Evolutionary conservation across 1,140 invertebrate genomes (phyloP).

Genomic region (Geopemphigus sp.): DNA sequence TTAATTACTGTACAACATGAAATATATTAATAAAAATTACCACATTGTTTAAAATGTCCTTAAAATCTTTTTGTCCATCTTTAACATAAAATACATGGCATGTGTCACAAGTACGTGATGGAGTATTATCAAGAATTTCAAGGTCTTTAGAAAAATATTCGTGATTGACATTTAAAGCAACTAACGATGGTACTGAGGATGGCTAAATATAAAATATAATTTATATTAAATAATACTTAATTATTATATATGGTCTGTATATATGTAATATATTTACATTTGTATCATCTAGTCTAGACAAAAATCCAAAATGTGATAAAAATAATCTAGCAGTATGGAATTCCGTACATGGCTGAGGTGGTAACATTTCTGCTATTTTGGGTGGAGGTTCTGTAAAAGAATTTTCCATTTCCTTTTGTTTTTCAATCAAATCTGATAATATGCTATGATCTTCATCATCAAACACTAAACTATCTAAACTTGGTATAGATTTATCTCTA

Average conservation of each 20-base stretch:
- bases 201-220: neutral
- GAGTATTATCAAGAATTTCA: slow-evolving; percentile 75
- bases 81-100: slow-evolving; percentile 94
- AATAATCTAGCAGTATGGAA: slow-evolving; percentile 93
- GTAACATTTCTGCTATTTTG: slow-evolving; percentile 65
- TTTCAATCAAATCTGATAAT: slow-evolving; percentile 62
- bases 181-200: slow-evolving; percentile 59
- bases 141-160: slow-evolving; percentile 71
- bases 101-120: slow-evolving; percentile 84
- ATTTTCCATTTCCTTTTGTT: slow-evolving; percentile 59
- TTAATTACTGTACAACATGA: neutral
- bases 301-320: slow-evolving; percentile 89
- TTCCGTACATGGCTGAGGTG: slow-evolving; percentile 80
- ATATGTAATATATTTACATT: slow-evolving; percentile 44
- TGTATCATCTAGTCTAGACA: slow-evolving; percentile 56
- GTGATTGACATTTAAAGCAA: slow-evolving; percentile 72
- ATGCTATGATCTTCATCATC: slow-evolving; percentile 61
- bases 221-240: too few relatives aligned
- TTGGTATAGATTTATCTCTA: slow-evolving; percentile 81
- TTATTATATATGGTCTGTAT: too few relatives aligned
- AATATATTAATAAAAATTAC: slow-evolving; percentile 57
- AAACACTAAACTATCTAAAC: slow-evolving; percentile 69
- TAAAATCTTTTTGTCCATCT: slow-evolving; percentile 71
- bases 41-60: slow-evolving; percentile 82
- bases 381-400: slow-evolving; percentile 55